Evolutionary conservation across 2,113 vertebrate species (phyloP).

Genomic region (Chaetodon auriga): DNA sequence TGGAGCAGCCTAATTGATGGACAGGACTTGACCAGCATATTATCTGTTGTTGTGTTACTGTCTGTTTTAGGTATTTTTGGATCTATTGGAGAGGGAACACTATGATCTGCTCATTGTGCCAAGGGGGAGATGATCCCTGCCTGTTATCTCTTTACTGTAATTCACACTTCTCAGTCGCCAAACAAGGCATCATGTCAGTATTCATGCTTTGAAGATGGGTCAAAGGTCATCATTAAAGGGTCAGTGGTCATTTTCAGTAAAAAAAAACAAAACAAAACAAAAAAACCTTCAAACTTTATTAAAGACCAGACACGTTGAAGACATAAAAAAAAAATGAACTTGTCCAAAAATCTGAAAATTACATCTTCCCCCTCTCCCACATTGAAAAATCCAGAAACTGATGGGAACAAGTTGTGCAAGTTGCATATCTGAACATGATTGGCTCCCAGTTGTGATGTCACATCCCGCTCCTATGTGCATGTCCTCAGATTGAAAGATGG

Average conservation of each 20-base stretch:
- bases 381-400: not conserved
- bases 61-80: not conserved
- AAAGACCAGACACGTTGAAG: not conserved
- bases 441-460: not conserved
- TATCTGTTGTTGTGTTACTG: not conserved
- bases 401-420: not conserved
- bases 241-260: not conserved
- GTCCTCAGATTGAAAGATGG: no score
- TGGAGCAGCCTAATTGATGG: not conserved
- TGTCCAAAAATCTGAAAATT: not conserved
- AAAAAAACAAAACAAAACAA: no score
- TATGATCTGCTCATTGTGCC: not conserved
- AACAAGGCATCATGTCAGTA: not conserved
- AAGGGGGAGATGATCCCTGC: not conserved
- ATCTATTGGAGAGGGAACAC: slow-evolving; percentile 3
- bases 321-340: not conserved
- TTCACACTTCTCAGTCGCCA: not conserved
- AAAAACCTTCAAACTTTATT: no score
- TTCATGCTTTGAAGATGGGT: not conserved
- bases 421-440: not conserved
- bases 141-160: not conserved
- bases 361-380: not conserved
- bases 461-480: no score
- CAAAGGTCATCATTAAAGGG: slow-evolving; percentile 26
- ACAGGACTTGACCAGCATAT: not conserved